A percentile compares a stretch with the other conserved stretches of the same genome.
phyloP scores from a whole-genome alignment of 2,113 vertebrate species.

The Theristicus caerulescens region DNA sequence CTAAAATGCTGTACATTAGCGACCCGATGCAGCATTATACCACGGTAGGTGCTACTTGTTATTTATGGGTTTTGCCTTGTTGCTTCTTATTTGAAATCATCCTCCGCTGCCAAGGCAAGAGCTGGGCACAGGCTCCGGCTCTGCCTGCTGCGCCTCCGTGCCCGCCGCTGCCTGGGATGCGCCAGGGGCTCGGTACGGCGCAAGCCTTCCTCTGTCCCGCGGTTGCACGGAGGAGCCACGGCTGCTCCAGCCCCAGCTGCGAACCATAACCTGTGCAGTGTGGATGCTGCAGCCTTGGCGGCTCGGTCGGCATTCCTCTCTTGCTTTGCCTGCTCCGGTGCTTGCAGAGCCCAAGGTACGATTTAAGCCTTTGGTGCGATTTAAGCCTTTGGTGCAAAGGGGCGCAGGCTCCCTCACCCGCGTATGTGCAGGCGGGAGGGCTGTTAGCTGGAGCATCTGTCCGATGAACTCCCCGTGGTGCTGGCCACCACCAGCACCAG shows the following conservation, averaged over 20 bases:
- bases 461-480: rapidly evolving
- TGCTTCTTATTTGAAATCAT: background rate
- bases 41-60: conserved; percentile 82
- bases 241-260: background rate
- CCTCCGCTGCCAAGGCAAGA: rapidly evolving
- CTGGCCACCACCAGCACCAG: background rate
- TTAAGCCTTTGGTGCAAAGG: background rate
- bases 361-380: background rate
- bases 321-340: background rate
- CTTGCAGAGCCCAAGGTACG: background rate
- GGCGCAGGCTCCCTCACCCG: background rate
- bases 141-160: background rate
- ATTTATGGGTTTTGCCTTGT: background rate
- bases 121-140: rapidly evolving
- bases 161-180: background rate
- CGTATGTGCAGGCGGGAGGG: background rate
- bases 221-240: background rate
- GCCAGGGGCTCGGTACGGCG: background rate
- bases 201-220: rapidly evolving
- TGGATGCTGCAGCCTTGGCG: background rate
- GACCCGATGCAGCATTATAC: conserved; percentile 79
- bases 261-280: rapidly evolving
- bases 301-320: rapidly evolving
- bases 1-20: conserved; percentile 87
- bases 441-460: background rate